Evolutionary conservation across 2,113 vertebrate genomes (phyloP), one percentile per base, ranked within the genome.

Genomic region (Scolopax mira): DNA sequence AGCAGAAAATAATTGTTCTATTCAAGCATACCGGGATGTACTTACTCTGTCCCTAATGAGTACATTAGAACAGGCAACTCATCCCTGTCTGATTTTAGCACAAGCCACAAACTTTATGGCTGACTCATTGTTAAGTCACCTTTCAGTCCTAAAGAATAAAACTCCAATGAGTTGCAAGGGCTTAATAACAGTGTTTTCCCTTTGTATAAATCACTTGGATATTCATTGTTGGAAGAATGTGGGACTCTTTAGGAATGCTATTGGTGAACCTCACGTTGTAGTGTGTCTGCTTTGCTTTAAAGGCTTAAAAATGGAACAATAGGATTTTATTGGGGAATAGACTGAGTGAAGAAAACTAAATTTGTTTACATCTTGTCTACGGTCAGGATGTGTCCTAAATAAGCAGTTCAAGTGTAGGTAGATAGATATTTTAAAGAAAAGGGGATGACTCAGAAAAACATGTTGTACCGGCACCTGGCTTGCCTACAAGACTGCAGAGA

Each of bases 91-190:
- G 66, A 95, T 96, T 94, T 94, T 89, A 94, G 83, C 88, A 93
- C 88, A 96, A 86, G 79, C 89, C 86, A 95, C 96, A 97, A 91
- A 94, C 75, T 96, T 94, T 95, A 94, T 28, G 81, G 84, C 92
- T 58, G 62, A 88, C 57, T 96, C 72, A 88, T 94, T 95, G 74
- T 71, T 95, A 93, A 95, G 93, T 88, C 81, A 92, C 65, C 89
- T 84, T 77, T 84, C n/a, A 42, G 72, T 82, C 78, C 80, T 66
- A 81, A 83, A 92, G 79, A 87, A 82, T 91, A 91, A 93, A 93
- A 55, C 35, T 80, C 46, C 69, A 77, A 0, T 74, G 69, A 84
- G 51, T 82, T 75, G 77, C 69, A 57, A 51, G 48, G 31, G 18
- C 73, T 88, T 93, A 94, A 82, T 78, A 94, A 79, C 23, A 24